Evolutionary conservation across 2,888 invertebrate genomes (phyloP), one percentile per base, ranked within the genome.

Genomic region (Drosophila anomalata): DNA sequence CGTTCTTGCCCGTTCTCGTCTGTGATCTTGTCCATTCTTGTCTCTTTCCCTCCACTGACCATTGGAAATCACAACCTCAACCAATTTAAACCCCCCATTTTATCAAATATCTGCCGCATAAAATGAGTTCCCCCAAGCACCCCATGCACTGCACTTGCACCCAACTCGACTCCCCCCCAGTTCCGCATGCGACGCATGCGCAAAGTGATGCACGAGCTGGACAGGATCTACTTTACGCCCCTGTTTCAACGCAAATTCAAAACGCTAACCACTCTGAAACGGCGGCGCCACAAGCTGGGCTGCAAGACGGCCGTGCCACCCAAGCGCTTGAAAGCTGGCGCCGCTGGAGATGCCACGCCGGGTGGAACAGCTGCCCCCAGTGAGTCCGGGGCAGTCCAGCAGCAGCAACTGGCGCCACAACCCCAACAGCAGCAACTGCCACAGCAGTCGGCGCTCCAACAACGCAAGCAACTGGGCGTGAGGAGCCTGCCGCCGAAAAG

Each of bases 161-260:
- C n/a, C 29, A 0, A 33, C 14, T 3, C 8, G 17, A n/a, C 1
- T 41, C 4, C 29, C 36, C 36, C 41, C 36, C 59, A 91, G 90
- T 87, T 87, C 58, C 89, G 87, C 48, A 79, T 88, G 56, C 77
- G 76, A 20, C 80, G 90, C 31, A 78, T 88, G 81, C 88, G 88
- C 50, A 90, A 89, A 62, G 75, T 91, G 26, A 90, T 91, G 90
- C 88, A 76, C 50, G 83, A 87, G 58, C 75, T 91, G 77, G 90
- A 91, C 77, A 86, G 78, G 50, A 79, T 91, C 57, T 91, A 91
- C 65, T 91, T 91, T 29, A 87, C 88, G 48, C 90, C 90, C 12
- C 60, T 88, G 6, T 89, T 89, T 9, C 82, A 89, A 55, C 75
- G 85, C 1, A 84, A 84, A 26, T 85, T 87, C 20, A 85, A 85